These are phyloP conservation scores for Pelecanoides urinatrix DNA, from an alignment of 2,113 vertebrate genomes.

Conservation along the genomic window DNA sequence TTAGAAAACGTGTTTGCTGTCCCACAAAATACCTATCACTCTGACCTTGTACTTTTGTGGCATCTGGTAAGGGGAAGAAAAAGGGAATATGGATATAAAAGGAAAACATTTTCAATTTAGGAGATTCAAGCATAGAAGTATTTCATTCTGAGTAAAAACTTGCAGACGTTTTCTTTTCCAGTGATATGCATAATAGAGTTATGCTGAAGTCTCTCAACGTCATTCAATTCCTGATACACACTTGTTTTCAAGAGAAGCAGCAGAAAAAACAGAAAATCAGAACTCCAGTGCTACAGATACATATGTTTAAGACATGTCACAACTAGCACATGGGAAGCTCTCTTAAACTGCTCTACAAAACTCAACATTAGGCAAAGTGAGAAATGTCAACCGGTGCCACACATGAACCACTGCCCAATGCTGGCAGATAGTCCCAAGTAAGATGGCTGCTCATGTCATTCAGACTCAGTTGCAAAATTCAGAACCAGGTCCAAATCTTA, in stretches of 20 bases:
- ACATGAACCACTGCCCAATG: background rate
- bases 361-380: background rate
- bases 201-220: background rate
- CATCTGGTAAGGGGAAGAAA: background rate
- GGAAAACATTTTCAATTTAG: background rate
- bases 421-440: background rate
- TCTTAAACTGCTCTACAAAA: background rate
- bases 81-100: background rate
- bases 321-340: background rate
- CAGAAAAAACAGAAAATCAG: background rate
- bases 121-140: background rate
- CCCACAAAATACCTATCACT: background rate
- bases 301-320: background rate
- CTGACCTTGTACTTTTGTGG: background rate
- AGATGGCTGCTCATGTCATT: background rate
- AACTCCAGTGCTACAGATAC: background rate
- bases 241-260: background rate
- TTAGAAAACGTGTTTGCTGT: background rate
- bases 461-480: background rate
- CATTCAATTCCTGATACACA: background rate
- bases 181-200: background rate
- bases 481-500: background rate
- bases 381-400: background rate
- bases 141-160: background rate
- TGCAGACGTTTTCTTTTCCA: background rate